Conservation (phyloP, 2,113 vertebrate species). For the Pygoscelis adeliae region DNA sequence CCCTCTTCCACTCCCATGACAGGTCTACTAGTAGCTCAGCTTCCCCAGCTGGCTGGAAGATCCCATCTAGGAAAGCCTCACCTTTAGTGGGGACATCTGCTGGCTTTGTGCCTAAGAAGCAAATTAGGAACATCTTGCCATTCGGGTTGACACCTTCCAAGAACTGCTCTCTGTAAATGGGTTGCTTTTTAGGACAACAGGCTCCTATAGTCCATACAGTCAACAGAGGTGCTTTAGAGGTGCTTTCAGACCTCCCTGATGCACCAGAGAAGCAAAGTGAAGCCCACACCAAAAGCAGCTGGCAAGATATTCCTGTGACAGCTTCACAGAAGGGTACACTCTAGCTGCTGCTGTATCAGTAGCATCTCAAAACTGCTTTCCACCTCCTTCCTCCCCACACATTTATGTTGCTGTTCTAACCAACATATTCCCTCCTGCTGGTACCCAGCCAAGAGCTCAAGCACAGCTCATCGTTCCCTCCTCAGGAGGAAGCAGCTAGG, state of each 20-base stretch:
- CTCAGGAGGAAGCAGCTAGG: not conserved
- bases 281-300: conserved; percentile 2
- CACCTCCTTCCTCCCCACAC: conserved; percentile 45
- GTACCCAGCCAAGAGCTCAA: conserved; percentile 6
- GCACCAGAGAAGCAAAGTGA: not conserved
- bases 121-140: not conserved
- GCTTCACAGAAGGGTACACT: not conserved
- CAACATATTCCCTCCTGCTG: conserved; percentile 4
- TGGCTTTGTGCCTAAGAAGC: not conserved
- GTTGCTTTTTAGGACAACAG: not conserved
- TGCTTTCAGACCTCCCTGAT: not conserved
- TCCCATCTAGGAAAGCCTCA: not conserved
- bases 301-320: not conserved
- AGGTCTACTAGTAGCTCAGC: not conserved
- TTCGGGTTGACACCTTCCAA: not conserved
- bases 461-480: not conserved
- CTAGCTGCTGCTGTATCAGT: not conserved
- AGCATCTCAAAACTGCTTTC: conserved; percentile 11
- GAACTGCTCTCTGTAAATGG: not conserved
- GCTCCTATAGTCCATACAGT: not conserved
- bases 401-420: not conserved
- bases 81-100: not conserved
- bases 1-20: not conserved
- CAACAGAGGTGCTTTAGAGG: not conserved
- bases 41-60: not conserved